Conservation (phyloP, 2,888 invertebrate genomes). For the Eulithis prunata region DNA sequence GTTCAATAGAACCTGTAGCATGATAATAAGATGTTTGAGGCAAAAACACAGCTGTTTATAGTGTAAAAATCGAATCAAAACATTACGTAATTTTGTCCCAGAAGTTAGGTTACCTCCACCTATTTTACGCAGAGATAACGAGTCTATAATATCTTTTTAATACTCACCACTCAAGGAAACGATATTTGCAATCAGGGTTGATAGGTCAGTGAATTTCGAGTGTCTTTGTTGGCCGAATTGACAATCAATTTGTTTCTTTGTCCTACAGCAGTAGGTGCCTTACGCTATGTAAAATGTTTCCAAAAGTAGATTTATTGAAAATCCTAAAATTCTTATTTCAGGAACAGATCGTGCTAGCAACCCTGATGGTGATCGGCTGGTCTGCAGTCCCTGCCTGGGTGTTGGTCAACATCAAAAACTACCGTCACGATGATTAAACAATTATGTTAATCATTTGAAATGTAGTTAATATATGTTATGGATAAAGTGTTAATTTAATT, state of each 20-base stretch:
- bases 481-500: conserved; percentile 51
- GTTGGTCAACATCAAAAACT: conserved; percentile 72
- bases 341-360: conserved; percentile 63
- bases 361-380: conserved; percentile 70
- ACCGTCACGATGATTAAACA: conserved; percentile 64
- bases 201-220: too few species aligned
- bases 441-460: conserved; percentile 3
- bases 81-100: conserved; percentile 49
- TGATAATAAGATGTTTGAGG: background rate
- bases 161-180: too few species aligned
- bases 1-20: too few species aligned
- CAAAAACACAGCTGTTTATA: background rate
- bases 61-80: conserved; percentile 17
- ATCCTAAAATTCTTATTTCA: conserved; percentile 44
- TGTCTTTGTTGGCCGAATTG: too few species aligned
- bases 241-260: too few species aligned
- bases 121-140: too few species aligned
- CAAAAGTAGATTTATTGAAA: too few species aligned
- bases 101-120: conserved; percentile 38
- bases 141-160: too few species aligned
- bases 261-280: too few species aligned
- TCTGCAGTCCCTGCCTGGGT: conserved; percentile 68
- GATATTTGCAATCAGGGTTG: too few species aligned
- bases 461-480: conserved; percentile 46
- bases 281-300: too few species aligned